Conservation (phyloP, 2,113 vertebrate genomes). For the Ochotona princeps region DNA sequence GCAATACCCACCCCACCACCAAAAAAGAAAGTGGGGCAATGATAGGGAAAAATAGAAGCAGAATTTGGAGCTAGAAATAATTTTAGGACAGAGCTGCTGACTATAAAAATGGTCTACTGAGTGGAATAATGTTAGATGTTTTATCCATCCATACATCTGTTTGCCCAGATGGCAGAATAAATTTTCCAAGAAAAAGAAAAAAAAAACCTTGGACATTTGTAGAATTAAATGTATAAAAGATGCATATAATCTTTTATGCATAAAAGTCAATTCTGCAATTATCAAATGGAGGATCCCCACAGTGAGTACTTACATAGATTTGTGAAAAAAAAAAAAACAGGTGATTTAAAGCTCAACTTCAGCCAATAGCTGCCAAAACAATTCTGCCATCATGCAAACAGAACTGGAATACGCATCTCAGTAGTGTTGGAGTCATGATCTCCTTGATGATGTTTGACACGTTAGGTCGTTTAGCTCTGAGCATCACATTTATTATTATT, state of each 20-base stretch:
- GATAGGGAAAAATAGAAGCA: constrained; percentile 72
- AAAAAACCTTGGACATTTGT: constrained; percentile 39
- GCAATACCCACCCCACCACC: neutral
- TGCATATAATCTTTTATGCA: neutral
- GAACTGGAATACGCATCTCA: neutral
- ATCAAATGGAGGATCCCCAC: neutral
- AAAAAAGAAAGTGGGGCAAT: constrained; percentile 65
- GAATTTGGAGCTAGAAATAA: constrained; percentile 68
- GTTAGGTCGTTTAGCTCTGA: neutral
- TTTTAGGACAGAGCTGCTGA: constrained; percentile 60
- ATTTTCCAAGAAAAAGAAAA: constrained; percentile 55
- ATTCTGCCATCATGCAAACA: neutral
- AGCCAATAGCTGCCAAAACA: neutral
- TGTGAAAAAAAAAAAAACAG: neutral
- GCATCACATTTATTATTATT: neutral
- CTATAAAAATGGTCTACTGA: constrained; percentile 67
- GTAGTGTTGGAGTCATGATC: neutral
- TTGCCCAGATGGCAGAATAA: constrained; percentile 70
- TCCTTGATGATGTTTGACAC: neutral
- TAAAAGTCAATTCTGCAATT: constrained; percentile 32
- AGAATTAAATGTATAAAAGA: constrained; percentile 40
- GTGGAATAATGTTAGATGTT: constrained; percentile 63
- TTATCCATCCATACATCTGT: constrained; percentile 66
- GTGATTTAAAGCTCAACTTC: neutral
- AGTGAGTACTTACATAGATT: neutral